Conservation (phyloP, 2,888 invertebrate genomes). For the Metacarcinus magister region DNA sequence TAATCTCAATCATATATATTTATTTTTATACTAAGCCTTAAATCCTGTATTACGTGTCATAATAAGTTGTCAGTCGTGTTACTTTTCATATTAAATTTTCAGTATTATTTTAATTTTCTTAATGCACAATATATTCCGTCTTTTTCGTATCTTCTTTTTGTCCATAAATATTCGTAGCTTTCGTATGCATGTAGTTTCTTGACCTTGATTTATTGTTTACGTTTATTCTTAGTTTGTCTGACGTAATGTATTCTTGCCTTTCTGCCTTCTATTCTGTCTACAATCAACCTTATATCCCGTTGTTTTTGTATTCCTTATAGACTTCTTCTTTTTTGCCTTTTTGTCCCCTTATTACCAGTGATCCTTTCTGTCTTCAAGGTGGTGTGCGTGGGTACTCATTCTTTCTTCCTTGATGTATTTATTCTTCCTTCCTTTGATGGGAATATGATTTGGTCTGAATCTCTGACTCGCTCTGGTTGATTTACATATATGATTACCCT, state of each 20-base stretch:
- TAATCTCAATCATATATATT: background rate
- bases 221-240: background rate
- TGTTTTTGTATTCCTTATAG: background rate
- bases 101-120: too few species aligned
- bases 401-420: background rate
- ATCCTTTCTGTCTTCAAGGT: background rate
- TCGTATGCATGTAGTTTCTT: too few species aligned
- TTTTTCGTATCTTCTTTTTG: too few species aligned
- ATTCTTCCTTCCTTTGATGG: background rate
- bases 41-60: background rate
- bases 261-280: too few species aligned
- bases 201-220: background rate
- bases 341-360: background rate
- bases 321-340: background rate
- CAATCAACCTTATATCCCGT: background rate
- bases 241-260: too few species aligned
- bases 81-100: too few species aligned
- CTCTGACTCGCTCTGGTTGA: background rate
- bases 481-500: constrained; percentile 19
- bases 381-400: background rate
- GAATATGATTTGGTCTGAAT: background rate
- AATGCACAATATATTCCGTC: too few species aligned
- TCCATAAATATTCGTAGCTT: too few species aligned
- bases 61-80: too few species aligned
- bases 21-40: background rate